Evolutionary conservation across 2,797 vertebrate genomes (phyloP).

Genomic region (Smutsia temminckii): DNA sequence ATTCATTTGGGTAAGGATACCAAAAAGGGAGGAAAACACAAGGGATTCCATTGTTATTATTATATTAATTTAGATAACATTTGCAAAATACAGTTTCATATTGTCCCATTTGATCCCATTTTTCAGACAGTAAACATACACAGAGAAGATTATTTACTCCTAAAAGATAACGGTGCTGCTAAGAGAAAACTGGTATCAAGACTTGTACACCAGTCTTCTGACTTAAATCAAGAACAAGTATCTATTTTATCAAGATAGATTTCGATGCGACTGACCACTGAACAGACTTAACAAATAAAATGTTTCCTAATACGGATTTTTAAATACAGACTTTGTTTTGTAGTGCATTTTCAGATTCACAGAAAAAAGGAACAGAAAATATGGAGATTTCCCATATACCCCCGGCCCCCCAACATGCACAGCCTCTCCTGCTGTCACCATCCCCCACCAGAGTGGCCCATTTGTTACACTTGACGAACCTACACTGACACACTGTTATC

Average conservation of each 20-base stretch:
- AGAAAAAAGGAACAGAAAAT: too few relatives aligned
- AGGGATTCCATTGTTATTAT: neutral
- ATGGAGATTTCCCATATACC: too few relatives aligned
- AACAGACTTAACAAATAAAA: neutral
- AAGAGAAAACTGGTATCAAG: neutral
- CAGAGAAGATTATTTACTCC: neutral
- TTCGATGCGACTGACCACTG: neutral
- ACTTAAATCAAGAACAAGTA: neutral
- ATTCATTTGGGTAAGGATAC: neutral
- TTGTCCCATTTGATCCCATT: slow-evolving; percentile 8
- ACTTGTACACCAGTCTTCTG: neutral
- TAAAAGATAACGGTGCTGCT: neutral
- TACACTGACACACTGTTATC: too few relatives aligned
- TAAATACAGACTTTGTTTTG: neutral
- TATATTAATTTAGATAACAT: neutral
- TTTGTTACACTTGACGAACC: too few relatives aligned
- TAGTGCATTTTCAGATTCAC: too few relatives aligned
- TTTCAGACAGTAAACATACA: neutral
- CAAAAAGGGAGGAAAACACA: neutral
- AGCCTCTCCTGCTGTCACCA: too few relatives aligned
- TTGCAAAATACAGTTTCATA: neutral
- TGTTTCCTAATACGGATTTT: neutral
- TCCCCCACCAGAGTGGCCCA: too few relatives aligned
- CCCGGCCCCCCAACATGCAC: too few relatives aligned
- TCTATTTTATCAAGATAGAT: neutral